phyloP scores from a whole-genome alignment of 2,888 invertebrate genomes.

The Calameuta filiformis region DNA sequence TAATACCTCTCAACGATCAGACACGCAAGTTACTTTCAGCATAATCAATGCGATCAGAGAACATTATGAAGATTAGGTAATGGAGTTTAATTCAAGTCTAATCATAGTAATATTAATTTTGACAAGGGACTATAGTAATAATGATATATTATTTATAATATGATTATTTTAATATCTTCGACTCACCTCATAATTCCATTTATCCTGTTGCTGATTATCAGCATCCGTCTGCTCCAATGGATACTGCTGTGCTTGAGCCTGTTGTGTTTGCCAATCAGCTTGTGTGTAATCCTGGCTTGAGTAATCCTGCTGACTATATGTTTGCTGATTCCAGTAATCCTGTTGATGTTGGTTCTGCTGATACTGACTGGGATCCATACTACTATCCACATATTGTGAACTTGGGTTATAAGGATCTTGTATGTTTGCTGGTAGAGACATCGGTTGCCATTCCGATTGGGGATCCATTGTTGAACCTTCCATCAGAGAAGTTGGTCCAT shows the following conservation, averaged over 20 bases:
- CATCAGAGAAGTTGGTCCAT: slow-evolving; percentile 50
- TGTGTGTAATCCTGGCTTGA: slow-evolving; percentile 39
- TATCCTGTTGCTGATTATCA: slow-evolving; percentile 53
- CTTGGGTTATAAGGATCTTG: slow-evolving; percentile 43
- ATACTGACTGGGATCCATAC: slow-evolving; percentile 41
- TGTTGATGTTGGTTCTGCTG: slow-evolving; percentile 39
- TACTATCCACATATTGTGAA: slow-evolving; percentile 40
- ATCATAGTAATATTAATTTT: neutral
- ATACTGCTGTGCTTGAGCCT: slow-evolving; percentile 40
- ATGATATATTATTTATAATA: neutral
- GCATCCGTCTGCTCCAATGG: slow-evolving; percentile 47
- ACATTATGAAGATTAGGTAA: neutral
- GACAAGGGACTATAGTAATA: neutral
- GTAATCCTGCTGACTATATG: slow-evolving; percentile 50
- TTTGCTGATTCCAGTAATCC: slow-evolving; percentile 48
- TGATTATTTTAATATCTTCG: neutral
- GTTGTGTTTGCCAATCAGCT: slow-evolving; percentile 51
- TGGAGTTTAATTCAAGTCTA: neutral
- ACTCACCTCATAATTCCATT: slow-evolving; percentile 64
- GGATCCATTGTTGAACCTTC: slow-evolving; percentile 41
- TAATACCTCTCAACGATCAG: neutral
- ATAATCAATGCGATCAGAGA: neutral
- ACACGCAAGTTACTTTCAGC: neutral
- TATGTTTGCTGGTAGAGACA: slow-evolving; percentile 45
- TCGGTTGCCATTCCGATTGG: slow-evolving; percentile 54